Base-by-base conservation (phyloP, 2,888 invertebrate genomes). In the Eupithecia centaureata region DNA sequence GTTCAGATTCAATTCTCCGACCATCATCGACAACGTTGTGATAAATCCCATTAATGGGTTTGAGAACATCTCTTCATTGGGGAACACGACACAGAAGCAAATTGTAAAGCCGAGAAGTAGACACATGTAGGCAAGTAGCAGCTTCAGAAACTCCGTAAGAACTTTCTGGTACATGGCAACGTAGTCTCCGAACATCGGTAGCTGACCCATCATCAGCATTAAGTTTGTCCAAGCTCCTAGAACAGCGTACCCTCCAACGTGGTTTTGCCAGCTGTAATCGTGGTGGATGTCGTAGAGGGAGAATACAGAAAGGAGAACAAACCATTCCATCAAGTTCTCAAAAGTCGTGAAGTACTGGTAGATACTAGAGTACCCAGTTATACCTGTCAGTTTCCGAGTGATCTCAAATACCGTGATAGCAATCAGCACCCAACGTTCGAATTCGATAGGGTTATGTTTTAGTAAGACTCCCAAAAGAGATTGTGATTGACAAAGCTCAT, bases 111-210 rank as follows among this genome's bases (percentile, higher is more conserved):
- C 97, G 22, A 97, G 95, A 30, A 97, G 88, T 61, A 97, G 94
- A 78, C 97, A 97, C 0, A 96, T 95, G 81, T 97, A 97, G 0
- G 97, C 97, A 77, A 97, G 88, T 32, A 97, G 94, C 15, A 97
- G 90, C 81, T 97, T 97, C 28, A 97, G 95, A 77, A 97, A 97
- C 87, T 97, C 97, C 1, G 95, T 96, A 77, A 97, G 95, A 0
- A 97, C 97, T 83, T 96, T 95, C 1, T 97, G 97, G 77, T 97
- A 97, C 97, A 97, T 97, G 0, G 97, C 97, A 0, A 98, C 97
- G 82, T 98, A 98, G 33, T 97, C 96, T 52, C 97, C 98, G 79
- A 98, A 97, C 85, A 97, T 95, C 0, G 98, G 98, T 59, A 98
- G 89, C 79, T 97, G 97, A 4, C 98, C 98, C 83, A 98, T 96